A percentile compares a stretch with the other conserved stretches of the same genome.
Conservation (phyloP, 2,888 invertebrate species). For the Calliphora vomitoria region DNA sequence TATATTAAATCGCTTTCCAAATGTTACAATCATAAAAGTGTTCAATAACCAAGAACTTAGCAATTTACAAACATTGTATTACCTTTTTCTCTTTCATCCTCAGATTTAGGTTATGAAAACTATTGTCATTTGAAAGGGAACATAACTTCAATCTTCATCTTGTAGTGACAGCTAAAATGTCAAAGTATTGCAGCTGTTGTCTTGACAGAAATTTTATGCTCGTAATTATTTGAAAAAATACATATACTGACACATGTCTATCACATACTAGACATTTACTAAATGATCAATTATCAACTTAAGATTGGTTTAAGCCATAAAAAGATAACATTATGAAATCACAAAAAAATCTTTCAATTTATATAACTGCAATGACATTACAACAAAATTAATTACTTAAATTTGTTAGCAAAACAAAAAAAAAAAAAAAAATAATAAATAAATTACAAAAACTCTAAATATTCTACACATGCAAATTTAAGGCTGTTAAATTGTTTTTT, state of each 20-base stretch:
- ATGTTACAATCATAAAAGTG: too few species aligned
- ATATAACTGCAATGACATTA: not conserved
- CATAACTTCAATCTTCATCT: not conserved
- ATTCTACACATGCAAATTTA: not conserved
- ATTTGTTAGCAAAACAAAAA: too few species aligned
- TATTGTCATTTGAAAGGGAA: not conserved
- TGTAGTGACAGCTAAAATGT: not conserved
- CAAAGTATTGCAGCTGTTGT: constrained; percentile 39
- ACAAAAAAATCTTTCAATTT: not conserved
- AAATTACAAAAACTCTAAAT: not conserved
- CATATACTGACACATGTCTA: not conserved
- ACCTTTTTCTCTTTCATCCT: not conserved
- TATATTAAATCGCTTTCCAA: too few species aligned
- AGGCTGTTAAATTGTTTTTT: not conserved
- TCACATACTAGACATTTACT: constrained; percentile 2
- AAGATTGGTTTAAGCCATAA: not conserved
- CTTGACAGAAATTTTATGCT: constrained; percentile 6
- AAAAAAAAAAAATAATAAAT: too few species aligned
- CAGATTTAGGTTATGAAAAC: not conserved
- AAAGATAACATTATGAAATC: not conserved
- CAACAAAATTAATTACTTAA: not conserved
- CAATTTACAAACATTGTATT: too few species aligned
- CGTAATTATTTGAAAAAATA: not conserved
- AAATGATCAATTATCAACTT: constrained; percentile 5
- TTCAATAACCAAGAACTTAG: too few species aligned